Base-by-base conservation (phyloP, 2,113 vertebrate species). In the Cottus gobio region DNA sequence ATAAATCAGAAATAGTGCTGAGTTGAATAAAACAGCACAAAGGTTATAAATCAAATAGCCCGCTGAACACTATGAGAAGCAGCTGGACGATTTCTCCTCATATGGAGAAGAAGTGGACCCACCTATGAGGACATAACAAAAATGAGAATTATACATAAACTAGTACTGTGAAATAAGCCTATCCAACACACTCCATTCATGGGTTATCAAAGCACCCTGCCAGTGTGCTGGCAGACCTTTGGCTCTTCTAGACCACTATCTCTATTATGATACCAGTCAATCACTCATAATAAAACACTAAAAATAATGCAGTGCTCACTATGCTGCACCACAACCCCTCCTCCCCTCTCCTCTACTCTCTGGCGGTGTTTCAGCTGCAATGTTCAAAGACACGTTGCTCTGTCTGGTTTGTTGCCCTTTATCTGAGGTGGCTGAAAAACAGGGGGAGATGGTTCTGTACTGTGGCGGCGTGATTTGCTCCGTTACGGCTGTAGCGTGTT, bases 1-100 rank as follows among this genome's bases (percentile, higher is more conserved):
- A 88, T 85, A 87, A 91, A 89, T 92, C 78, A 91, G 37, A 84
- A 89, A 87, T 88, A 15, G 65, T 80, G 87, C 82, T 77, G 84
- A 82, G 75, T 84, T 86, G 83, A 79, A 86, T 75, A 75, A 88
- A 89, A 70, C 56, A 84, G 75, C 65, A 57, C 65, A 83, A 66
- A 84, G 63, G 46, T 80, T 85, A 80, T 83, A 78, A 86, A 87
- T 83, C 66, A 86, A 83, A 84, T 10, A 58, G 63, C 54, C 39
- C 2, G n/a, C 56, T 56, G 84, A 77, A 78, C 75, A 68, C 37
- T 73, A 36, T 42, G 56, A 86, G 37, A 85, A 70, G 62, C 56
- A 77, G 63, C 36, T 66, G 34, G 84, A 79, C 72, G 50, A 79
- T 60, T 46, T 83, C 62, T 67, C 30, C 61, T 50, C 78, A 54